Base-by-base conservation (phyloP, 2,888 invertebrate genomes). In the Balanococcus diminutus region DNA sequence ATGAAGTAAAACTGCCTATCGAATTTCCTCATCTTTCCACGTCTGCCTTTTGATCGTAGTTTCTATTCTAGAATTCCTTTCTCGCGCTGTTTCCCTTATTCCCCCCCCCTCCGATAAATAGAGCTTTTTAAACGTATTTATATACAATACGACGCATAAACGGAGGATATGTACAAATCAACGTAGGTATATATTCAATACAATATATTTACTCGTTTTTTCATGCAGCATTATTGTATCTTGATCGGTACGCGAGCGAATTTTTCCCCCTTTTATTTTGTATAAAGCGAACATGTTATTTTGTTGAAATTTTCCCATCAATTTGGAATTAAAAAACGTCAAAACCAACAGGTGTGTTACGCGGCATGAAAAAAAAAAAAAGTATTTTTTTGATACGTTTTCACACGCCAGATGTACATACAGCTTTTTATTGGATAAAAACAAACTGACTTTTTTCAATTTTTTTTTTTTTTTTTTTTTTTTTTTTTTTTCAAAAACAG, bases 1-100 rank as follows among this genome's bases (percentile, higher is more conserved):
- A 67, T 28, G 16, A 67, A 67, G 67, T 28, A 28, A 67, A 67
- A 67, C 67, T 28, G 67, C 67, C 67, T 67, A 67, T 67, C 28
- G 67, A 67, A 67, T 67, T 67, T 67, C 28, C 67, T 67, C 67
- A 67, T 67, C 28, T 19, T 56, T 56, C 56, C 11, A 56, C 56
- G 22, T 6, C 56, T 56, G 9, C 19, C 22, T 8, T 22, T 56
- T 22, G 22, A 51, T 22, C 56, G 8, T 22, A 22, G 0, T 19
- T 14, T 4, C 22, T 56, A n/a, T 56, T 22, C 56, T 56, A 56
- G 9, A 56, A 56, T 56, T 56, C 6, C 56, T 56, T 56, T 56
- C 8, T 22, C 22, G 19, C 56, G 56, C 2, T 42, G 42, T 56
- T 56, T 56, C 9, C 56, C 8, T 36, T 36, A 22, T 19, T 8